Percentiles rank a stretch among this genome's conserved stretches.
Conservation (phyloP, 2,113 vertebrate species). For the Hipposideros armiger region DNA sequence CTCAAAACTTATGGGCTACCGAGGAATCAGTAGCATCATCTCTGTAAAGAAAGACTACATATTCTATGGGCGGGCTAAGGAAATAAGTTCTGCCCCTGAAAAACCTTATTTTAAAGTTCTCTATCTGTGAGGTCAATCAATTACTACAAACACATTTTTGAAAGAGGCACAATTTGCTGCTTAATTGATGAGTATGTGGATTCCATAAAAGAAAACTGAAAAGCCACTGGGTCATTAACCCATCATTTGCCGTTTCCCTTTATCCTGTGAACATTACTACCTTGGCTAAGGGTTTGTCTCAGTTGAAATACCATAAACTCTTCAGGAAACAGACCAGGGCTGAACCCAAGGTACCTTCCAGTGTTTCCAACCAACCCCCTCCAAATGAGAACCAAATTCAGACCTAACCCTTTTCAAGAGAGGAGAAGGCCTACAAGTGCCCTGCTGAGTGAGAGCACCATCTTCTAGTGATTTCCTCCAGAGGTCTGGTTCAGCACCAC, state of each 20-base stretch:
- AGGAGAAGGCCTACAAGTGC: background rate
- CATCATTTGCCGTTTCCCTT: background rate
- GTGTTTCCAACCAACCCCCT: background rate
- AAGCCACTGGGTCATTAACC: background rate
- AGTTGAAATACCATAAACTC: background rate
- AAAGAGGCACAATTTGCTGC: conserved; percentile 27
- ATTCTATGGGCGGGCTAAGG: background rate
- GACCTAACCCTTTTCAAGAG: background rate
- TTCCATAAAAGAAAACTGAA: conserved; percentile 23
- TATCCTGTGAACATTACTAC: background rate
- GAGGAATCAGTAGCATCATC: background rate
- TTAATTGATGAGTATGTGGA: conserved; percentile 54
- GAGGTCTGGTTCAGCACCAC: conserved; percentile 33
- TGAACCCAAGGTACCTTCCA: background rate
- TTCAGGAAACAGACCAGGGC: background rate
- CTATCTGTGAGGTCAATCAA: background rate
- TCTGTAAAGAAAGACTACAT: background rate
- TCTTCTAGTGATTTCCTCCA: conserved; percentile 58
- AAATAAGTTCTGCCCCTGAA: conserved; percentile 28
- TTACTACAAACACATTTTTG: conserved; percentile 51
- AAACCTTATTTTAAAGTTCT: background rate
- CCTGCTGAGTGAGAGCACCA: background rate
- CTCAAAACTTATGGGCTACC: background rate
- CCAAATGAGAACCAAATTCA: conserved; percentile 1
- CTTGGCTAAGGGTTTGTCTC: background rate